Base-by-base conservation (phyloP, 1,140 invertebrate species). In the Papilio polyxenes region DNA sequence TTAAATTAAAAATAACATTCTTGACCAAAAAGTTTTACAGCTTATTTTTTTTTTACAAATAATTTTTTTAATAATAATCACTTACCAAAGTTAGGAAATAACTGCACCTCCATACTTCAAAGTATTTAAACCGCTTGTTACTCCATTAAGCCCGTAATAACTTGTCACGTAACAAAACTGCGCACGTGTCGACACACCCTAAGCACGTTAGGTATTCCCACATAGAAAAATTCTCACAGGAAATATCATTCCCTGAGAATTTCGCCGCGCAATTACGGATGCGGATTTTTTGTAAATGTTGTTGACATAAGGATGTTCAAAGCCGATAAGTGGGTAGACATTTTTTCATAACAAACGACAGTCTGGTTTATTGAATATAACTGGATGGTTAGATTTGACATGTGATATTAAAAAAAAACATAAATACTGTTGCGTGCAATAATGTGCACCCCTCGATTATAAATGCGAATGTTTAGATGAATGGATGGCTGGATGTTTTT, bases 121-220 rank as follows among this genome's bases (percentile, higher is more conserved):
- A 75, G 53, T 77, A 77, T 77, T 77, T 77, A 77, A 53, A 53
- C 49, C 75, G 49, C 49, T 48, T 49, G 20, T 3, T 49, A 49
- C 23, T 31, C 23, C 23, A 31, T 20, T 48, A 77, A 53, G 74
- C 13, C 23, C 23, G 49, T 77, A 77, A 53, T 56, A 76, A 76
- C 74, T 48, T 44, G 75, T 77, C 75, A 77, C 48, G 75, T 49
- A 56, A 56, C 75, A 53, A 20, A 20, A 10, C 11, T 51, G 8
- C 10, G 75, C 75, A 77, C 75, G 75, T 77, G 75, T 77, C 49
- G 75, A 77, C 75, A 77, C 75, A 77, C 75, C 75, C 49, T 53
- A 77, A 77, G 10, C 75, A 51, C 20, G 49, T 37, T 1, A 44
- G 31, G 49, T 76, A 76, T 53, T 76, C 75, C 48, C 75, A 77